Percentiles rank a stretch among this genome's conserved stretches.
These are phyloP conservation scores for Eupithecia vulgata DNA, from an alignment of 2,888 invertebrate genomes.

Conservation along the genomic window DNA sequence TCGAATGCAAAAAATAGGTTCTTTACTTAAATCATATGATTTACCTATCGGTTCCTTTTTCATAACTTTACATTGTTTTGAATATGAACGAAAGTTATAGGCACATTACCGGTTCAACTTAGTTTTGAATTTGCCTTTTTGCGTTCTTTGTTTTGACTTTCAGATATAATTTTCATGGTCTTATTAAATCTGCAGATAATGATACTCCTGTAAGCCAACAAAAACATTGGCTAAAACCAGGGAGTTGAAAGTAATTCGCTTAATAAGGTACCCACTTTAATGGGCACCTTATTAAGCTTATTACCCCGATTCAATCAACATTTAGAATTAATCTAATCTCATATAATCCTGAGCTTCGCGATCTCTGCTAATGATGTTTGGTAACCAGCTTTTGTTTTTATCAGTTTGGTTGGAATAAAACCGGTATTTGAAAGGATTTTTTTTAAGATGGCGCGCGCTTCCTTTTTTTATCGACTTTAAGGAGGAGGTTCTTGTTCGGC, in stretches of 20 bases:
- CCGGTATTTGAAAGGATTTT: background rate
- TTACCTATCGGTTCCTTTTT: background rate
- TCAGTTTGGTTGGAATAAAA: background rate
- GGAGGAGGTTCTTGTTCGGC: too few relatives aligned
- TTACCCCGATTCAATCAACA: slow-evolving; percentile 10
- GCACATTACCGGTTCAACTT: background rate
- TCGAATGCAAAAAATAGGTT: background rate
- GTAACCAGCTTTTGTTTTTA: slow-evolving; percentile 1
- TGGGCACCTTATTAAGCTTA: background rate
- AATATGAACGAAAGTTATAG: background rate
- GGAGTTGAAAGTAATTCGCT: slow-evolving; percentile 6
- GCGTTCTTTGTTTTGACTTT: background rate
- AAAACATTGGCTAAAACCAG: slow-evolving; percentile 8
- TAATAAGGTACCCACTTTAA: slow-evolving; percentile 8
- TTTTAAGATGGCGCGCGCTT: background rate
- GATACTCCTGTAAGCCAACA: slow-evolving; percentile 4
- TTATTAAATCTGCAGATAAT: background rate
- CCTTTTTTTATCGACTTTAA: too few relatives aligned
- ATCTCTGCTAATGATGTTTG: slow-evolving; percentile 1
- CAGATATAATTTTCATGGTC: background rate
- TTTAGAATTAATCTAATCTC: background rate
- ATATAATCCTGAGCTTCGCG: slow-evolving; percentile 1
- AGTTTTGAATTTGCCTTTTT: background rate
- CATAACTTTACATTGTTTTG: background rate
- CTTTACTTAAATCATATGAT: background rate